These are phyloP conservation scores for Chesias legatella DNA, from an alignment of 2,888 invertebrate species.

Conservation along the genomic window DNA sequence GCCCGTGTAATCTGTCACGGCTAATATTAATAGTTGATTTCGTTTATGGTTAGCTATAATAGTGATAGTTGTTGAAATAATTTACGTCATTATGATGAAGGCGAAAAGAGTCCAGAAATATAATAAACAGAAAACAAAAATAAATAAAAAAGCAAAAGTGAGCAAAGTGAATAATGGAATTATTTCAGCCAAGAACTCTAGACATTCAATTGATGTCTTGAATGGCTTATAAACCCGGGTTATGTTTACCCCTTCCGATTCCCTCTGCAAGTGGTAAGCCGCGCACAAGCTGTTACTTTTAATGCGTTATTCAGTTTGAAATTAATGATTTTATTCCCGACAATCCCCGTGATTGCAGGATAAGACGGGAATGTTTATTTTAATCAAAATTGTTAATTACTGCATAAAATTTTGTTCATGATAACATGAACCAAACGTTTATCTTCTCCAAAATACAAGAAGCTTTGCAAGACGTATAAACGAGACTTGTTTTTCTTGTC, in stretches of 20 bases:
- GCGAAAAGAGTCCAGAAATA: no score
- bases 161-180: not conserved
- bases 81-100: no score
- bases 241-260: constrained; percentile 19
- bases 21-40: no score
- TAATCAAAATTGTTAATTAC: constrained; percentile 52
- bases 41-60: no score
- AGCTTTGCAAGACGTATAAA: constrained; percentile 30
- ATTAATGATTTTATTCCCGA: constrained; percentile 77
- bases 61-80: no score
- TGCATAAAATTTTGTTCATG: constrained; percentile 42
- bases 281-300: constrained; percentile 77
- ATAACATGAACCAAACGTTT: constrained; percentile 20
- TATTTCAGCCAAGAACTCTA: not conserved
- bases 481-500: constrained; percentile 67
- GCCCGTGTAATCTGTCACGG: no score
- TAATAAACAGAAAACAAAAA: no score
- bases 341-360: constrained; percentile 65
- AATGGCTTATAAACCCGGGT: constrained; percentile 16
- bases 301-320: constrained; percentile 75
- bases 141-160: no score
- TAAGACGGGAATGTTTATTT: constrained; percentile 46
- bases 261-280: constrained; percentile 38
- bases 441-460: constrained; percentile 8
- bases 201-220: constrained; percentile 11